These are phyloP conservation scores for Pedicia rivosa DNA, from an alignment of 2,888 invertebrate species.

Conservation along the genomic window DNA sequence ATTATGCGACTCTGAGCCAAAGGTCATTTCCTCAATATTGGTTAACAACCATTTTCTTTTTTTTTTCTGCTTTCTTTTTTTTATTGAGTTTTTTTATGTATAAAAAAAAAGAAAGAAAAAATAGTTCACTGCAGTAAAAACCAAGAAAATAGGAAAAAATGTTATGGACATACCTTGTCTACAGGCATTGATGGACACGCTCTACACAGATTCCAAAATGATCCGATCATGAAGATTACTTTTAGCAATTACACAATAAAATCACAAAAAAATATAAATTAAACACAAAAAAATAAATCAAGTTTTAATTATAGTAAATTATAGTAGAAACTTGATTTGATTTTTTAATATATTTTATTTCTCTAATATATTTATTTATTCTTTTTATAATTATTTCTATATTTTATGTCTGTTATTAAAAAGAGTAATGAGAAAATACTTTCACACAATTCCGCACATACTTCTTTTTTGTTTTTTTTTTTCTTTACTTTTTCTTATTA, in stretches of 20 bases:
- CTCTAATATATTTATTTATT: no score
- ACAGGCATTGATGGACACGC: constrained; percentile 94
- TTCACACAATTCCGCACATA: no score
- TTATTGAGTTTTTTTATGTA: neutral
- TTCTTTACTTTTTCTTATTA: neutral
- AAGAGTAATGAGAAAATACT: neutral
- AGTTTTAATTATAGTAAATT: neutral
- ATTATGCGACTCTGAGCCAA: no score
- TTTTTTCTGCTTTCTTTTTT: no score
- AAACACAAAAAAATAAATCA: neutral
- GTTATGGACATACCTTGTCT: constrained; percentile 63
- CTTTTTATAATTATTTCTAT: no score
- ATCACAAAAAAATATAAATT: neutral
- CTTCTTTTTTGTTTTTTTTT: neutral
- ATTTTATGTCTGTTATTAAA: constrained; percentile 3
- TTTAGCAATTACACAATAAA: constrained; percentile 5
- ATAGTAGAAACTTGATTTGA: neutral
- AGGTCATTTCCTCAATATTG: no score
- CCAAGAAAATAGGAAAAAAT: neutral
- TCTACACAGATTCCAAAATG: constrained; percentile 93
- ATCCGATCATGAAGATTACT: constrained; percentile 71
- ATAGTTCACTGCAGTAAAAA: no score
- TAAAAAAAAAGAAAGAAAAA: neutral
- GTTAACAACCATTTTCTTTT: no score
- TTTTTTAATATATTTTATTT: neutral